Percentiles rank a stretch among this genome's conserved stretches.
These are phyloP conservation scores for Mamestra configurata DNA, from an alignment of 1,140 invertebrate species.

Conservation along the genomic window DNA sequence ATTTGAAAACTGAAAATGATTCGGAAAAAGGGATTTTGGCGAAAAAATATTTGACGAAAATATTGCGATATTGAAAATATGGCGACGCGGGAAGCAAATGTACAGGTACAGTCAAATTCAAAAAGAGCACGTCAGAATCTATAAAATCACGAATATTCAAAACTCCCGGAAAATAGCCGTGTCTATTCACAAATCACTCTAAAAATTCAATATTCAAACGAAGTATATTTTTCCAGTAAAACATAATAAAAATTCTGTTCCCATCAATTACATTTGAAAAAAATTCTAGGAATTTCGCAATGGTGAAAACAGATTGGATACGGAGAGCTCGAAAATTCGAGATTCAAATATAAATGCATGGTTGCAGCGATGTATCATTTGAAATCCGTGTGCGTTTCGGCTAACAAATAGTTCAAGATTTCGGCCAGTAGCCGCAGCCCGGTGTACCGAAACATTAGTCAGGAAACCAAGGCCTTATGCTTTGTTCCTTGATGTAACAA, in stretches of 20 bases:
- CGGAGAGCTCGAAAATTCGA: background rate
- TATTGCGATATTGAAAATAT: too few relatives aligned
- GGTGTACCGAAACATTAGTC: conserved; percentile 52
- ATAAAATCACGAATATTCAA: too few relatives aligned
- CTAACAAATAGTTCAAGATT: conserved; percentile 58
- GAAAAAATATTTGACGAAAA: too few relatives aligned
- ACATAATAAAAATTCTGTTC: background rate
- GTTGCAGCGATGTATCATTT: conserved; percentile 41
- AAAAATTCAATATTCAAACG: background rate
- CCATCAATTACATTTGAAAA: background rate
- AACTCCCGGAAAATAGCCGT: too few relatives aligned
- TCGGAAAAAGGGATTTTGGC: too few relatives aligned
- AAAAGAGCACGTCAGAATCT: too few relatives aligned
- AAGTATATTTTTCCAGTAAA: background rate
- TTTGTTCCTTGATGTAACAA: conserved; percentile 14
- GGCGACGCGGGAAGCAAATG: too few relatives aligned
- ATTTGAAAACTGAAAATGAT: too few relatives aligned
- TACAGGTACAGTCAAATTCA: too few relatives aligned
- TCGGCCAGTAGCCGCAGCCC: conserved; percentile 15
- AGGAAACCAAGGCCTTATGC: conserved; percentile 30
- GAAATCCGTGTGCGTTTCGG: conserved; percentile 30
- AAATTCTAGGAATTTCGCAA: background rate
- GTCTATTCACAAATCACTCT: background rate
- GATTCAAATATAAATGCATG: background rate
- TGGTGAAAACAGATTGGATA: too few relatives aligned